A percentile compares a stretch with the other conserved stretches of the same genome.
Evolutionary conservation across 2,888 invertebrate species (phyloP).

Genomic region (Drosophila silvestris): DNA sequence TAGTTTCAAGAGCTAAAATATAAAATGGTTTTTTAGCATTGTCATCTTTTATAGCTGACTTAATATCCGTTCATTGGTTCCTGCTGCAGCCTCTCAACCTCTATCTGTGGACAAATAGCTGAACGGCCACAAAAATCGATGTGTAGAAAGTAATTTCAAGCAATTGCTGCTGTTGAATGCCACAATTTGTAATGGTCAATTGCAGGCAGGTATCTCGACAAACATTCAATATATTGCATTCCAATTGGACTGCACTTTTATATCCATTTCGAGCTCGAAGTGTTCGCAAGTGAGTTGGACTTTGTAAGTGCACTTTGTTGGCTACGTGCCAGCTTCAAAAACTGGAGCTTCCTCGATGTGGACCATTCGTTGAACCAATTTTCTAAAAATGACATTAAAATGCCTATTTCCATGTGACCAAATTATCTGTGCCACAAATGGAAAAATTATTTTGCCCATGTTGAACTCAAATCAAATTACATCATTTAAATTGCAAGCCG

Average conservation of each 20-base stretch:
- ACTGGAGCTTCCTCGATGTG: neutral
- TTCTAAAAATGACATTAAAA: slow-evolving; percentile 66
- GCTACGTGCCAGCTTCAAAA: slow-evolving; percentile 2
- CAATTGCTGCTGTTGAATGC: neutral
- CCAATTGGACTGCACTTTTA: neutral
- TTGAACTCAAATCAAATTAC: slow-evolving; percentile 54
- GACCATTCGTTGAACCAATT: neutral
- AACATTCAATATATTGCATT: slow-evolving; percentile 16
- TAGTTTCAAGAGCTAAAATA: slow-evolving; percentile 2
- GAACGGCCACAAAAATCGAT: neutral
- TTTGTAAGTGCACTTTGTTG: slow-evolving; percentile 4
- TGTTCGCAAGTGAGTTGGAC: neutral
- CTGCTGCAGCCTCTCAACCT: neutral
- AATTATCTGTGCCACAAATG: slow-evolving; percentile 45
- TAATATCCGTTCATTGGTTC: neutral
- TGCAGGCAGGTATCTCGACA: slow-evolving; percentile 1
- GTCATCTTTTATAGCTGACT: neutral
- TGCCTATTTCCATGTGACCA: slow-evolving; percentile 48
- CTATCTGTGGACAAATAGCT: neutral
- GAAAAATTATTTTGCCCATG: slow-evolving; percentile 48
- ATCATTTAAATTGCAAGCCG: slow-evolving; percentile 4
- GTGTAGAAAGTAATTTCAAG: neutral
- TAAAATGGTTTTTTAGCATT: neutral
- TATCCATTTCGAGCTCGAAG: neutral
- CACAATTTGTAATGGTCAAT: slow-evolving; percentile 12